A percentile compares a stretch with the other conserved stretches of the same genome.
Evolutionary conservation across 2,113 vertebrate species (phyloP).

Genomic region (Castor canadensis): DNA sequence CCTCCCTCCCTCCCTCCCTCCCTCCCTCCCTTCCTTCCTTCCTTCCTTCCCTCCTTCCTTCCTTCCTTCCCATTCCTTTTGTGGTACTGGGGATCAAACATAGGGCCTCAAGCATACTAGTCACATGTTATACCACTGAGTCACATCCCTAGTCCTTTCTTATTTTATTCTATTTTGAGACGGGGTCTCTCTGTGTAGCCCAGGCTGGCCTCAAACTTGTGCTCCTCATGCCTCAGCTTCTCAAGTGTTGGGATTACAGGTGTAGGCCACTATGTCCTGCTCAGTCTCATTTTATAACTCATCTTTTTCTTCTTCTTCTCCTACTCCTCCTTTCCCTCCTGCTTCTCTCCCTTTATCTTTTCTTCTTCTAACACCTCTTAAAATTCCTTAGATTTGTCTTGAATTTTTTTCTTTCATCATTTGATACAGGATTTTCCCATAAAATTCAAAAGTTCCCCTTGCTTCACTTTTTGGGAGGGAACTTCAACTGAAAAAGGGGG

Average conservation of each 20-base stretch:
- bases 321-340: not conserved
- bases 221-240: not conserved
- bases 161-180: not conserved
- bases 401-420: slow-evolving; percentile 15
- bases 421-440: slow-evolving; percentile 40
- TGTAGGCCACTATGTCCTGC: not conserved
- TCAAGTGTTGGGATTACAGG: not conserved
- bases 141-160: not conserved
- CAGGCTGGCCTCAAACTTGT: not conserved
- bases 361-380: not conserved
- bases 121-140: no score
- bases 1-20: not conserved
- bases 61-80: not conserved
- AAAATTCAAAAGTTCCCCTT: not conserved
- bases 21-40: not conserved
- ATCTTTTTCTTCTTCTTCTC: not conserved
- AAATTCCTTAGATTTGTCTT: slow-evolving; percentile 38
- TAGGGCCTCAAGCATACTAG: not conserved
- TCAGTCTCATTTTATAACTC: not conserved
- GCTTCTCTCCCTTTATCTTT: not conserved
- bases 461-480: not conserved
- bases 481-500: not conserved
- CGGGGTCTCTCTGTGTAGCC: not conserved
- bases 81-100: not conserved
- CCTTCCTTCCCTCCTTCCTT: not conserved